Evolutionary conservation across 1,140 invertebrate genomes (phyloP), one percentile per base, ranked within the genome.

Genomic region (Lepidurus arcticus): DNA sequence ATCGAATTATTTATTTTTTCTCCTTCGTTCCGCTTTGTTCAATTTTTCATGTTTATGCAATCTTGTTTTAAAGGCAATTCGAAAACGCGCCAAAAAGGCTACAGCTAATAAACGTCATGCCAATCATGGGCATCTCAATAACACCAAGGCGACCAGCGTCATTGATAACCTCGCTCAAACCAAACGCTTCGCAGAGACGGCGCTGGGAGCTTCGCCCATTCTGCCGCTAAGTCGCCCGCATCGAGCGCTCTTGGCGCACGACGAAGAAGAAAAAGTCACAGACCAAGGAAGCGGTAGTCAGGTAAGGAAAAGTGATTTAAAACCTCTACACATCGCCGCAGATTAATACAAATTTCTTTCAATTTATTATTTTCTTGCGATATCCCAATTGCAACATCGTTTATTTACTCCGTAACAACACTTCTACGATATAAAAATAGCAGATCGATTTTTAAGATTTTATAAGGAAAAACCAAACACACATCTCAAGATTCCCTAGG

Each of bases 151-250:
- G 1, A 92, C 92, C 43, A 92, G 92, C 82, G 92, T 95, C 81
- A 95, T 95, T 84, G 93, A 95, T 86, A 96, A 96, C 84, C 88
- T 95, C 43, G 78, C 73, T 1, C 92, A 93, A 83, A 94, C 93
- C 1, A 85, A 88, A 84, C 87, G 92, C 81, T 88, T 95, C 81
- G 92, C 92, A 42, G 93, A 95, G 84, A 95, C 93, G 73, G 90
- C 92, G 10, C 84, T 94, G 74, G 90, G 91, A 78, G 81, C 81
- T 78, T 73, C 76, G 43, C 44, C 83, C 82, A 80, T 81, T 84
- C 79, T 83, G 82, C 80, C 44, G 42, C 78, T 73, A 77, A 80
- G 26, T 75, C 81, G 11, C 81, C 77, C 44, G 78, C 80, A 7
- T 76, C 83, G 81, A 79, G 84, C 81, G 78, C 83, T 44, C 80